Evolutionary conservation across 2,888 invertebrate species (phyloP).

Genomic region (Drosophila nr. fundita): DNA sequence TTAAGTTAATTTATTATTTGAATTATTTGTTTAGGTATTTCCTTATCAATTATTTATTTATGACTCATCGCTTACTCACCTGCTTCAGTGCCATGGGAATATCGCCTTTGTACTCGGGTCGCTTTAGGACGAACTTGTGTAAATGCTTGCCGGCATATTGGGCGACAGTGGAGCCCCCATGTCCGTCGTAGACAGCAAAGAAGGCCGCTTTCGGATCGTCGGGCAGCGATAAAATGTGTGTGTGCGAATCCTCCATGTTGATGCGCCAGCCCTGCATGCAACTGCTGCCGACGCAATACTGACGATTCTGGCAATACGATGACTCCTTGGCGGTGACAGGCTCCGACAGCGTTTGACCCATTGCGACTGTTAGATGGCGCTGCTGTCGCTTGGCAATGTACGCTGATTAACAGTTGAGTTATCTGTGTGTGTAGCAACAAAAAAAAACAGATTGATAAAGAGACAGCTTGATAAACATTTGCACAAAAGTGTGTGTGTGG

Average conservation of each 20-base stretch:
- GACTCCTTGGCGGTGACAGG: constrained; percentile 96
- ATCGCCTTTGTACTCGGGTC: constrained; percentile 92
- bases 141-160: constrained; percentile 98
- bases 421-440: constrained; percentile 26
- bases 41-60: not conserved
- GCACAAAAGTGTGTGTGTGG: constrained; percentile 23
- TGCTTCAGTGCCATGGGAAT: constrained; percentile 93
- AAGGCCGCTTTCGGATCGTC: constrained; percentile 97
- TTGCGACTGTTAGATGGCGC: constrained; percentile 82
- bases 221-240: constrained; percentile 95
- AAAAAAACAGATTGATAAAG: constrained; percentile 35
- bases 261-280: constrained; percentile 99
- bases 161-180: constrained; percentile 93
- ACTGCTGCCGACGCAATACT: constrained; percentile 93
- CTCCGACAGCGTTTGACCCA: constrained; percentile 99
- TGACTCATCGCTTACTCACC: constrained; percentile 84
- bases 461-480: constrained; percentile 35
- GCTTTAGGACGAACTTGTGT: constrained; percentile 94
- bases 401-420: constrained; percentile 31
- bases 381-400: constrained; percentile 37
- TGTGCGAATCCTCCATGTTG: constrained; percentile 99
- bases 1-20: not conserved
- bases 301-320: constrained; percentile 90
- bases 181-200: constrained; percentile 95
- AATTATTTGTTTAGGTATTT: not conserved